Percentiles rank a stretch among this genome's conserved stretches.
Evolutionary conservation across 2,888 invertebrate genomes (phyloP).

Genomic region (Aphelenchoides bicaudatus): DNA sequence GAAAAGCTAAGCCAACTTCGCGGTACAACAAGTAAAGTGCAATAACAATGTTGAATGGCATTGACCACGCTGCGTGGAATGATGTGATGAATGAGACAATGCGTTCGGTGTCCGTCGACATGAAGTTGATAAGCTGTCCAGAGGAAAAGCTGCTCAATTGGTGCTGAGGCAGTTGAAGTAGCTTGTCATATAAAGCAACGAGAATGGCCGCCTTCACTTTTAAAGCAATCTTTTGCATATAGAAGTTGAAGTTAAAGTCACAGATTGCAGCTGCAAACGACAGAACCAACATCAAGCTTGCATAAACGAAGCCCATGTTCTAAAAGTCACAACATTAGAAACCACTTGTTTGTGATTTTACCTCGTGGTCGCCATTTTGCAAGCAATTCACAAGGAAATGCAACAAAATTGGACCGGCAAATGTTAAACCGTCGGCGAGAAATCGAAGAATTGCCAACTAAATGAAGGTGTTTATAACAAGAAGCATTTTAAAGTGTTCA

Average conservation of each 20-base stretch:
- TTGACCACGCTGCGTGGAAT: conserved; percentile 93
- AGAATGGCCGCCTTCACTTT: conserved; percentile 70
- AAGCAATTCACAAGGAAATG: conserved; percentile 77
- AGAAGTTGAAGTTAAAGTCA: conserved; percentile 79
- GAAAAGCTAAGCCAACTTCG: conserved; percentile 77
- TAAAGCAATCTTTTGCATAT: conserved; percentile 68
- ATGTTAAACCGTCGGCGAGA: conserved; percentile 76
- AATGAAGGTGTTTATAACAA: too few species aligned
- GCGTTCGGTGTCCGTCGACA: conserved; percentile 92
- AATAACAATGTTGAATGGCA: conserved; percentile 81
- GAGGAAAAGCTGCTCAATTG: conserved; percentile 60
- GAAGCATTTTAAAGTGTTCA: too few species aligned
- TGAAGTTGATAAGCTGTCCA: conserved; percentile 89
- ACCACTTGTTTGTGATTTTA: background rate
- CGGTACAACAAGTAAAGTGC: conserved; percentile 77
- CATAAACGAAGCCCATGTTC: conserved; percentile 63
- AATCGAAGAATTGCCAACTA: conserved; percentile 80
- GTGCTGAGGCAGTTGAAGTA: conserved; percentile 41
- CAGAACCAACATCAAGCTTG: conserved; percentile 69
- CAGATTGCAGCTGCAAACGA: conserved; percentile 75
- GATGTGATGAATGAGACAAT: conserved; percentile 84
- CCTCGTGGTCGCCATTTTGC: conserved; percentile 72
- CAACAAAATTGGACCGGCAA: conserved; percentile 82
- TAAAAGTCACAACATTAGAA: conserved; percentile 26
- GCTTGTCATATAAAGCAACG: conserved; percentile 70